Conservation (phyloP, 1,140 invertebrate genomes). For the Popillia japonica region DNA sequence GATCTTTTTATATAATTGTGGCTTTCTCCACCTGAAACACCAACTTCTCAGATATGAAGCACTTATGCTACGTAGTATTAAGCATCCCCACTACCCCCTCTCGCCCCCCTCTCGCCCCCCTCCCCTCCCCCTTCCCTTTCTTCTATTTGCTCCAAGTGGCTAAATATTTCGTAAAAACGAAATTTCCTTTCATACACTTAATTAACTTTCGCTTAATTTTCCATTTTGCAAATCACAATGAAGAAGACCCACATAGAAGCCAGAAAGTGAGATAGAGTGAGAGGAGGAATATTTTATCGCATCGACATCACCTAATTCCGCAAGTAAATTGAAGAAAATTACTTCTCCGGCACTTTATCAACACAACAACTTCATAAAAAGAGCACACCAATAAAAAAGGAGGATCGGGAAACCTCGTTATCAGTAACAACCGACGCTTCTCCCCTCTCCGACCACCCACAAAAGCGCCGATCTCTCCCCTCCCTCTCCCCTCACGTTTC, state of each 20-base stretch:
- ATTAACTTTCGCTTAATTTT: slow-evolving; percentile 31
- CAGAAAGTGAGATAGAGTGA: background rate
- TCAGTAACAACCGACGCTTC: background rate
- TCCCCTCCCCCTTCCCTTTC: no score
- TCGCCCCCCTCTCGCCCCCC: no score
- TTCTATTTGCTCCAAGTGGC: no score
- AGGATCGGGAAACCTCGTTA: slow-evolving; percentile 21
- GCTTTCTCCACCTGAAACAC: no score
- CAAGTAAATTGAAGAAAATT: slow-evolving; percentile 34
- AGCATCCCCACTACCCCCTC: no score
- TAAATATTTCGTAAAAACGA: background rate
- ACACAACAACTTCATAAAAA: slow-evolving; percentile 35
- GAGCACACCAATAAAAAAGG: slow-evolving; percentile 20
- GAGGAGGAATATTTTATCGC: background rate
- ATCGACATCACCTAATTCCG: slow-evolving; percentile 20
- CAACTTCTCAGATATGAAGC: no score
- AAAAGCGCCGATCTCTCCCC: background rate
- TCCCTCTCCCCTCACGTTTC: background rate
- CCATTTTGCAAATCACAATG: slow-evolving; percentile 10
- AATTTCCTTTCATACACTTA: slow-evolving; percentile 14
- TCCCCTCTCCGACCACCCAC: background rate
- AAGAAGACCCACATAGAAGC: background rate
- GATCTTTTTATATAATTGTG: no score
- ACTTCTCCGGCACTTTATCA: slow-evolving; percentile 29
- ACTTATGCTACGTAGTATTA: no score